Evolutionary conservation across 2,888 invertebrate genomes (phyloP).

Genomic region (Bruchidius siliquastri): DNA sequence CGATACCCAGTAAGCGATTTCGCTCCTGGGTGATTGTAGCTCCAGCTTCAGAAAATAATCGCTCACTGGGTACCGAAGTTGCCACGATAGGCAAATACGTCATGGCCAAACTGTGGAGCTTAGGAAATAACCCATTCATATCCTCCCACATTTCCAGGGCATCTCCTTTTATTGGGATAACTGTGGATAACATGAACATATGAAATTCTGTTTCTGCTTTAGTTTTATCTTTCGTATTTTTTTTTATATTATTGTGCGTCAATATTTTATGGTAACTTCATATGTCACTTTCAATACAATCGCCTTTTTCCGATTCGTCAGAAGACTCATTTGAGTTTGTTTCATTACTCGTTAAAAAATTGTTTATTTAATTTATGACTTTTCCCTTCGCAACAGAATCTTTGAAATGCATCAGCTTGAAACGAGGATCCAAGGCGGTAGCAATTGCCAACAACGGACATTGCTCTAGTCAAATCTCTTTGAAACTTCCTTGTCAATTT

Average conservation of each 20-base stretch:
- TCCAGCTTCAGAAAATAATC: slow-evolving; percentile 5
- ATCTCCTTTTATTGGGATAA: neutral
- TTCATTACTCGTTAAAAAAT: too few relatives aligned
- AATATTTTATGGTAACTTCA: neutral
- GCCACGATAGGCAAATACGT: neutral
- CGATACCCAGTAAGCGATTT: neutral
- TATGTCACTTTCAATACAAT: neutral
- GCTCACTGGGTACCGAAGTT: slow-evolving; percentile 4
- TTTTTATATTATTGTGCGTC: neutral
- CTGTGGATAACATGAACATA: neutral
- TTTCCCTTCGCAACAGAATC: neutral
- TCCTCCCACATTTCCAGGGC: neutral
- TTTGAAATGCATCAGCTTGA: slow-evolving; percentile 2
- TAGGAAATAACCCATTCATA: neutral
- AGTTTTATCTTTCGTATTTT: neutral
- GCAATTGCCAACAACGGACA: neutral
- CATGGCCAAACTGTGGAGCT: neutral
- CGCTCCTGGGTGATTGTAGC: slow-evolving; percentile 2
- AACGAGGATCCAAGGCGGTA: neutral
- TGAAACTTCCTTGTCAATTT: neutral
- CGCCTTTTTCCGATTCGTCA: neutral
- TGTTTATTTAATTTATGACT: slow-evolving; percentile 1
- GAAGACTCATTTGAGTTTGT: too few relatives aligned
- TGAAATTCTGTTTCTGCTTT: neutral
- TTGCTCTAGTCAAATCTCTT: neutral